A percentile compares a stretch with the other conserved stretches of the same genome.
phyloP scores from a whole-genome alignment of 2,888 invertebrate genomes.

The Ctena decussata region DNA sequence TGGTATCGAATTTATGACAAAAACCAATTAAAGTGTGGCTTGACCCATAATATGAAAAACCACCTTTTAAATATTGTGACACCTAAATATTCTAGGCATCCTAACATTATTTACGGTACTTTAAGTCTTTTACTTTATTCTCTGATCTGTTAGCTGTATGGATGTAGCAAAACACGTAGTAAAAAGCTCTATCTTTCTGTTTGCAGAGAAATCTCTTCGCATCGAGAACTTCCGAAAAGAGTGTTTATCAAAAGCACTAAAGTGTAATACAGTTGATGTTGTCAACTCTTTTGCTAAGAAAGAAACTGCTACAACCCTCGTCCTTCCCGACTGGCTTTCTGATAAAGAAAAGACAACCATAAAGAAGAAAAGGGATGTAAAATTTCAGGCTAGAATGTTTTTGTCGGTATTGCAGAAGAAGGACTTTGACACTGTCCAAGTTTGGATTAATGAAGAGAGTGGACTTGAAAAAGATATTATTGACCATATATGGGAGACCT shows the following conservation, averaged over 20 bases:
- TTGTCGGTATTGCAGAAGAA: constrained; percentile 27
- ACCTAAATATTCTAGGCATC: too few species aligned
- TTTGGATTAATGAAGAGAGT: constrained; percentile 30
- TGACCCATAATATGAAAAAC: too few species aligned
- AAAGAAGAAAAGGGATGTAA: background rate
- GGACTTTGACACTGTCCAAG: constrained; percentile 30
- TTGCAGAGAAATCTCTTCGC: constrained; percentile 42
- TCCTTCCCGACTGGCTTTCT: constrained; percentile 24
- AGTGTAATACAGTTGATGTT: constrained; percentile 51
- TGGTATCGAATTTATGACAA: too few species aligned
- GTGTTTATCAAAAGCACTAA: constrained; percentile 54
- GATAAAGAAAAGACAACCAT: constrained; percentile 10
- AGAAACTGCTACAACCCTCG: background rate
- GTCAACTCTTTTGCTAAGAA: background rate
- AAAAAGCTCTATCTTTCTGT: too few species aligned
- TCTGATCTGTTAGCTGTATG: too few species aligned
- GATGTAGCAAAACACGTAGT: too few species aligned
- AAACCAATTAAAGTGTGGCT: too few species aligned
- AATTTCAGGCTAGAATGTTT: constrained; percentile 27
- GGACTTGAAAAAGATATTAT: constrained; percentile 14
- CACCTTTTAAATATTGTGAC: too few species aligned
- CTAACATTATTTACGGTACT: too few species aligned
- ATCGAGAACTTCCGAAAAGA: constrained; percentile 33
- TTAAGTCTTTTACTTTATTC: too few species aligned
- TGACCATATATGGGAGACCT: constrained; percentile 31